Base-by-base conservation (phyloP, 2,797 vertebrate species). In the Pelochelys cantorii region DNA sequence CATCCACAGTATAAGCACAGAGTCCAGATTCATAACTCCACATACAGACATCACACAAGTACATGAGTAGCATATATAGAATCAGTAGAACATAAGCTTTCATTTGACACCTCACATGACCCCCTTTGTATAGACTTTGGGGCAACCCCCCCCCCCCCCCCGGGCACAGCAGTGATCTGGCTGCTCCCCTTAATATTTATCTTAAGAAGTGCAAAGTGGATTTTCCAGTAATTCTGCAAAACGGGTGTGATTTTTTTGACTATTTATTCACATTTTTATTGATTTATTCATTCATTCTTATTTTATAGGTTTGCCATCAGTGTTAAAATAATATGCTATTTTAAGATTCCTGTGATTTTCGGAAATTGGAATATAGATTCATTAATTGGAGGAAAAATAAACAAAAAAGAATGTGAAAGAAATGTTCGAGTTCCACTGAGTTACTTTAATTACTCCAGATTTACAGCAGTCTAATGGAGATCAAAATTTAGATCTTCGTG, bases 351-450 rank as follows among this genome's bases (percentile, higher is more conserved):
- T 80, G 88, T 14, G 4, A 4, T 5, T 29, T 5, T 79, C 62
- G 29, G 22, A 92, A 81, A n/a, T 27, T 42, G 78, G 20, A 75
- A 79, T 62, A 84, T 10, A 60, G 8, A 81, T 88, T 88, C 57
- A 17, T 34, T 56, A 75, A 48, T 48, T 14, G 59, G 90, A 18
- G 13, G 5, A 42, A 87, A 82, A 82, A 0, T 11, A 27, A 2
- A 2, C n/a, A 15, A 83, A 94, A 1, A 6, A 85, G 27, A 78
- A 86, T 12, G 81, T 84, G 29, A 59, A 5, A 0, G 0, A 83
- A 92, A 60, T 52, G 7, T 15, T 11, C 2, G 3, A 42, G 37
- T 11, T 25, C 23, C 14, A 14, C 9, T 75, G 37, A 14, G 37
- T 27, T 48, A 75, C 25, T 14, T 54, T 54, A 54, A 13, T 75